A percentile compares a stretch with the other conserved stretches of the same genome.
phyloP scores from a whole-genome alignment of 2,797 vertebrate species.

The Momotus momota region DNA sequence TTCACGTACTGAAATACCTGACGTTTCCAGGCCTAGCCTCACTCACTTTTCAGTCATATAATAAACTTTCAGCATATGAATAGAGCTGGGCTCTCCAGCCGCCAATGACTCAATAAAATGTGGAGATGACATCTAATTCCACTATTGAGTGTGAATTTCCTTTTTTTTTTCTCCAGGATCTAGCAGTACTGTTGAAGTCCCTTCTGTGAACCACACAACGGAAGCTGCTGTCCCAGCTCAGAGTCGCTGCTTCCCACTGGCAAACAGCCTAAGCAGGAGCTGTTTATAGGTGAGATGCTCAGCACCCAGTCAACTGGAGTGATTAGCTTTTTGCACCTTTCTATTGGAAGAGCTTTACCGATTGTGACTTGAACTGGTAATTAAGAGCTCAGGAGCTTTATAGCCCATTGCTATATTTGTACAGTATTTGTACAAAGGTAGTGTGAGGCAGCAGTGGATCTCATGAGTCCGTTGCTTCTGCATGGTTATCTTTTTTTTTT shows the following conservation, averaged over 20 bases:
- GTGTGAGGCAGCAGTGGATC: rapidly evolving
- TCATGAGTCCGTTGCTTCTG: neutral
- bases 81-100: neutral
- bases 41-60: neutral
- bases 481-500: neutral
- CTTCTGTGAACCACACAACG: neutral
- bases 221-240: neutral
- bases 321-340: neutral
- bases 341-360: neutral
- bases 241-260: neutral
- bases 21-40: neutral
- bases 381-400: neutral
- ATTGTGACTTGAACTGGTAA: neutral
- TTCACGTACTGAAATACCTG: neutral
- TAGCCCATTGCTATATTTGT: neutral
- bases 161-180: neutral
- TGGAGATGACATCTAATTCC: neutral
- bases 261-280: neutral
- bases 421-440: neutral
- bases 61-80: neutral
- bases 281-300: constrained; percentile 5
- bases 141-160: neutral
- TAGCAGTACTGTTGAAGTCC: neutral
- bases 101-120: neutral
- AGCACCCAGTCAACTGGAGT: neutral